Percentiles rank a stretch among this genome's conserved stretches.
phyloP scores from a whole-genome alignment of 92 coral and sea anemone genomes.

The Ricordea florida region DNA sequence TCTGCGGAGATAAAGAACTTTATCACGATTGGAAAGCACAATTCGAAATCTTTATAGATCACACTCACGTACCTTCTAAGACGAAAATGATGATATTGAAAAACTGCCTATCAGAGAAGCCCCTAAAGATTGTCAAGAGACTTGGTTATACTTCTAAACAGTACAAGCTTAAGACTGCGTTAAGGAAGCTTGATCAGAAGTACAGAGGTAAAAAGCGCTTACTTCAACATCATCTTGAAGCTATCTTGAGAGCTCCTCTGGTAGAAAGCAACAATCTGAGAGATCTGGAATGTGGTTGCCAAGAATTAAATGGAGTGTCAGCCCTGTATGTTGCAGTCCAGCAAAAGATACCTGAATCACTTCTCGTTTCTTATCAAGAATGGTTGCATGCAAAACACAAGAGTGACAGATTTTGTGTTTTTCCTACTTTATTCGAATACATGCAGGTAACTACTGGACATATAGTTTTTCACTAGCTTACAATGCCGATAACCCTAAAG shows the following conservation, averaged over 20 bases:
- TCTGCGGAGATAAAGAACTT: constrained; percentile 44
- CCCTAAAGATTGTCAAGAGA: constrained; percentile 32
- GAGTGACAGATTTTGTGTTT: no score
- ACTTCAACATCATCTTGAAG: constrained; percentile 23
- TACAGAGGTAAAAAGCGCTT: constrained; percentile 52
- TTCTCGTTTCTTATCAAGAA: no score
- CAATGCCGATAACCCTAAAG: no score
- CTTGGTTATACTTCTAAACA: constrained; percentile 30
- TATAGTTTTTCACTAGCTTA: no score
- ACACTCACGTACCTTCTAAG: constrained; percentile 35
- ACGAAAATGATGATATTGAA: constrained; percentile 54
- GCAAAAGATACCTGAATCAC: no score
- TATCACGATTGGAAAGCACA: constrained; percentile 59
- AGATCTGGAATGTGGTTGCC: no score
- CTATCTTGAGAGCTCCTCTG: constrained; percentile 25
- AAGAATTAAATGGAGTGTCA: no score
- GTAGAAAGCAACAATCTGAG: constrained; percentile 34
- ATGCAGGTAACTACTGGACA: no score
- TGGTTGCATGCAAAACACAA: no score
- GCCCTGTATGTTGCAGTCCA: no score
- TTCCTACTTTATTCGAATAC: no score
- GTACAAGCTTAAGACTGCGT: constrained; percentile 45
- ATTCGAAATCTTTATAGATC: constrained; percentile 45
- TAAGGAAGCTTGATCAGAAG: constrained; percentile 50
- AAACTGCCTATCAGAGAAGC: constrained; percentile 24